Percentiles rank a stretch among this genome's conserved stretches.
Conservation (phyloP, 2,113 vertebrate genomes). For the Columbina picui region DNA sequence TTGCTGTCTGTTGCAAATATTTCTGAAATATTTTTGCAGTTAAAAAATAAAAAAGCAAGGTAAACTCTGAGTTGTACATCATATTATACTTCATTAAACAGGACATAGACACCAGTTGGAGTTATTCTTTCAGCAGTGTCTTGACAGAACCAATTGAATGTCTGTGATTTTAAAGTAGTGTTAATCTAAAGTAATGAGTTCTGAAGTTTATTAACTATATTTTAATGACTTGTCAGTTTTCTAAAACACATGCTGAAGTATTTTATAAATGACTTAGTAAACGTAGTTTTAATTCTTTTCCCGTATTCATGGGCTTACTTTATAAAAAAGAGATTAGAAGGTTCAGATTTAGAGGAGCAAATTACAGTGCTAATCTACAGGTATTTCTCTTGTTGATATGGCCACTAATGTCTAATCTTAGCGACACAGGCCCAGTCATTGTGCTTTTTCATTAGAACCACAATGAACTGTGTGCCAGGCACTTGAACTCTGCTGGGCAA, state of each 20-base stretch:
- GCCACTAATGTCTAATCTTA: slow-evolving; percentile 59
- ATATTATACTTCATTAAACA: not conserved
- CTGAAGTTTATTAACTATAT: slow-evolving; percentile 74
- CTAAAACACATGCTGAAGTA: slow-evolving; percentile 69
- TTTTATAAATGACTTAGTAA: slow-evolving; percentile 74
- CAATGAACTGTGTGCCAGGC: slow-evolving; percentile 50
- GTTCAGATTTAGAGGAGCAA: slow-evolving; percentile 74
- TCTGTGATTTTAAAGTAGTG: slow-evolving; percentile 51
- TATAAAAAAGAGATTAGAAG: slow-evolving; percentile 50
- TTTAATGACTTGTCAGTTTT: slow-evolving; percentile 72
- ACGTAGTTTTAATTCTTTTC: slow-evolving; percentile 68
- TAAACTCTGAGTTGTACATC: not conserved
- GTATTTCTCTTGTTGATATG: slow-evolving; percentile 73
- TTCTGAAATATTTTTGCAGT: not conserved
- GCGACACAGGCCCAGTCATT: not conserved
- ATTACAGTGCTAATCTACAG: slow-evolving; percentile 73
- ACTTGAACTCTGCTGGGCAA: slow-evolving; percentile 55
- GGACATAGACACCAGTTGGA: not conserved
- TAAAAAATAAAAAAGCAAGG: not conserved
- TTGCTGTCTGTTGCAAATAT: not conserved
- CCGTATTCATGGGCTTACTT: slow-evolving; percentile 64
- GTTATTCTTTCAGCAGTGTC: not conserved
- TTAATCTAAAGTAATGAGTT: slow-evolving; percentile 65
- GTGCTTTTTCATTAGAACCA: slow-evolving; percentile 46
- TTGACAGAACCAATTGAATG: not conserved